phyloP scores from a whole-genome alignment of 64 coral and sea anemone species.

The Porites lutea region DNA sequence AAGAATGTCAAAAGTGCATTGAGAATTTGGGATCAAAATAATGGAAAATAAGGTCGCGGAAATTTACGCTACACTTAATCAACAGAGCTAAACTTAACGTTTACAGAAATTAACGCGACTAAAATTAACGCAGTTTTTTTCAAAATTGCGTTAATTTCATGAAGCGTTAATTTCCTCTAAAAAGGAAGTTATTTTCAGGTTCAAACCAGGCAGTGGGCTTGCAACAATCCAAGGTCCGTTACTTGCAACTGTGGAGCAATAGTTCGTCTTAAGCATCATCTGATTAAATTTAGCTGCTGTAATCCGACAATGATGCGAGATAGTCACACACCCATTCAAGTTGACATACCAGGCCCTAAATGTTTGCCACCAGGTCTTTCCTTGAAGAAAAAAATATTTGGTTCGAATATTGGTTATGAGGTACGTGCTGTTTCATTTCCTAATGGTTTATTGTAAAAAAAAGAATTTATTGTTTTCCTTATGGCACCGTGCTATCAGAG shows the following conservation, averaged over 20 bases:
- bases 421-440: background rate
- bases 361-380: constrained; percentile 13
- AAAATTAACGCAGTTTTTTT: too few species aligned
- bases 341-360: constrained; percentile 13
- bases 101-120: too few species aligned
- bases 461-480: too few species aligned
- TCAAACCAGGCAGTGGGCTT: constrained; percentile 8
- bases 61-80: too few species aligned
- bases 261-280: background rate
- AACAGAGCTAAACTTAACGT: too few species aligned
- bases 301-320: background rate
- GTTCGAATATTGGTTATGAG: constrained; percentile 6
- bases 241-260: constrained; percentile 27
- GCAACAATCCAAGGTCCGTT: background rate
- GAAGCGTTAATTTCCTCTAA: too few species aligned
- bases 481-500: too few species aligned
- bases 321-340: background rate
- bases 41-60: too few species aligned
- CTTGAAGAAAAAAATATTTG: background rate
- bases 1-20: too few species aligned
- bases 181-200: background rate
- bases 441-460: too few species aligned
- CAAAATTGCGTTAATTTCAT: too few species aligned
- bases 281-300: constrained; percentile 19
- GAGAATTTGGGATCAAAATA: too few species aligned